Base-by-base conservation (phyloP, 2,113 vertebrate genomes). In the Chaetura pelagica region DNA sequence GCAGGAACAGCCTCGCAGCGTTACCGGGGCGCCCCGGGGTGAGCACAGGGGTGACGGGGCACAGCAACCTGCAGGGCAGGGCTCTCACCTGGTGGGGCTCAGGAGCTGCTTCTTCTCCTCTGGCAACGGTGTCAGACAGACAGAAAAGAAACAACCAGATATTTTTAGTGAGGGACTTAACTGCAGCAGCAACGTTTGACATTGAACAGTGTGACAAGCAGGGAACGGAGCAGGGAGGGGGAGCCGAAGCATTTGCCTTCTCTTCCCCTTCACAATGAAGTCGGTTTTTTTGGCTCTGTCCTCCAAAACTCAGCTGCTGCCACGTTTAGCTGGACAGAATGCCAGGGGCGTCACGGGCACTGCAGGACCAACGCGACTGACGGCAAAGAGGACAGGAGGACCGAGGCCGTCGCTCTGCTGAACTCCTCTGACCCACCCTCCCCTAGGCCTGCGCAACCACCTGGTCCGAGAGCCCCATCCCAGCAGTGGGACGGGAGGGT, bases 41-140 rank as follows among this genome's bases (percentile, higher is more conserved):
- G 51, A 29, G 12, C 1, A 3, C 26, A 4, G 61, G 15, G 20
- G 29, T 57, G 46, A 63, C 1, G 18, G 32, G n/a, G 18, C 69
- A 88, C 35, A 84, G 78, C n/a, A 21, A 54, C 63, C 55, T 74
- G 68, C 64, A 57, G 24, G 74, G 48, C 61, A 23, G 0, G 0
- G 6, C 9, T 67, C 96, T 95, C 48, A 97, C 96, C 95, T 97
- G 29, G 94, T 97, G 40, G 91, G 91, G 38, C 35, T 93, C 76
- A 97, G 84, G 42, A 97, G 96, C 76, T 93, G 15, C 76, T 87
- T 97, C 64, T 97, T 97, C 83, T 96, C 96, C 20, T 97, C 94
- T 97, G 72, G 7, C 52, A 35, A 26, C 0, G 0, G 44, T 11
- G 51, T 66, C 24, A 18, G n/a, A n/a, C 38, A 84, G 29, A 77